These are phyloP conservation scores for Fulmarus glacialis DNA, from an alignment of 2,113 vertebrate species.

Conservation along the genomic window DNA sequence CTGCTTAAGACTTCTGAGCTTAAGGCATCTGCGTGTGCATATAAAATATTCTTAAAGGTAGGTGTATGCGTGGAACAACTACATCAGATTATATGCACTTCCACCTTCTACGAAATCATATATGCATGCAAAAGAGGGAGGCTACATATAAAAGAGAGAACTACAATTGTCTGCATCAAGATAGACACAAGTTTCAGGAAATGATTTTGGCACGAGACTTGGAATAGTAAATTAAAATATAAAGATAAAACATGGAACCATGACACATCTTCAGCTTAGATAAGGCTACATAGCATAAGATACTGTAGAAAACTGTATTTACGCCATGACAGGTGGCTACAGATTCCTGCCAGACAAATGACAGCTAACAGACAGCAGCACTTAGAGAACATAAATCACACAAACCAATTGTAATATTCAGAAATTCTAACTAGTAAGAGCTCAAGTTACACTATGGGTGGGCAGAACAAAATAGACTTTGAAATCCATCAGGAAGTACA, in stretches of 20 bases:
- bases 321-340: background rate
- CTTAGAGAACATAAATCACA: background rate
- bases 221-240: background rate
- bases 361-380: background rate
- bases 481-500: conserved; percentile 31
- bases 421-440: background rate
- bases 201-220: conserved; percentile 21
- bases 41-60: conserved; percentile 2
- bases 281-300: background rate
- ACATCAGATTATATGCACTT: background rate
- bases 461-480: conserved; percentile 29
- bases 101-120: background rate
- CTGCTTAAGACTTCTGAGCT: conserved; percentile 8
- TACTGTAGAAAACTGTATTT: background rate
- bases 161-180: conserved; percentile 8
- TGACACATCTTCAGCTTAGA: background rate
- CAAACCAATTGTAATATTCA: conserved; percentile 22
- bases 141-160: background rate
- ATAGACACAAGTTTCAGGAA: conserved; percentile 39
- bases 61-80: background rate
- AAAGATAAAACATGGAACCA: background rate
- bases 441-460: background rate
- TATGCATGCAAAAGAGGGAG: conserved; percentile 35
- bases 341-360: conserved; percentile 14
- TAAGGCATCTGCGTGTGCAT: background rate